Base-by-base conservation (phyloP, 2,113 vertebrate species). In the Herpetotheres cachinnans region DNA sequence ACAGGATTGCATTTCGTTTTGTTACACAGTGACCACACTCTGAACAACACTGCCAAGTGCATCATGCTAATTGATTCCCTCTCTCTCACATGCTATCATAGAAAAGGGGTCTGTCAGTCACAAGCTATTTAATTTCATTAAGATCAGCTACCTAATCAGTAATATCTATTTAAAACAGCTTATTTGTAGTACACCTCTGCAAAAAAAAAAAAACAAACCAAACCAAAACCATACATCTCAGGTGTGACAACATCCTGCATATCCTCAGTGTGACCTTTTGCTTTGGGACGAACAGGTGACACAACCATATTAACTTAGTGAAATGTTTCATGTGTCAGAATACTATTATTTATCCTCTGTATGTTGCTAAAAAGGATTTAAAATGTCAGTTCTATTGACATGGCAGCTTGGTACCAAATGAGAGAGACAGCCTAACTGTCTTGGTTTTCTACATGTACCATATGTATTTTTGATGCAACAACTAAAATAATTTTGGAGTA, bases 141-240 rank as follows among this genome's bases (percentile, higher is more conserved):
- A 46, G 11, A 59, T 63, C 5, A 61, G 21, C 20, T 40, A 61
- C 8, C 42, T 89, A 47, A 56, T 24, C 56, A 50, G 19, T 26
- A 59, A 52, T 67, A 32, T 13, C 34, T 90, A 34, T 49, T 82
- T 83, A 30, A 79, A 76, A 21, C 2, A 29, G 1, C 2, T 66
- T 40, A 42, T 65, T 59, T 87, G 34, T 54, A 38, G 32, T 32
- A 84, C 0, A 0, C 9, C 16, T 73, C 54, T 67, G 34, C 0
- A n/a, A 77, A 67, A 30, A 42, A 32, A n/a, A n/a, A 14, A 38
- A 19, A 38, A 18, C 10, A 55, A 73, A 82, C 4, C 2, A 59
- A 55, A 10, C 17, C 25, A 32, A 32, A 85, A 52, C 5, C 80
- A 29, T 36, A 25, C 5, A 42, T 26, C n/a, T 72, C 62, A 69